These are phyloP conservation scores for Mactromeris polynyma DNA, from an alignment of 2,888 invertebrate species.

Conservation along the genomic window DNA sequence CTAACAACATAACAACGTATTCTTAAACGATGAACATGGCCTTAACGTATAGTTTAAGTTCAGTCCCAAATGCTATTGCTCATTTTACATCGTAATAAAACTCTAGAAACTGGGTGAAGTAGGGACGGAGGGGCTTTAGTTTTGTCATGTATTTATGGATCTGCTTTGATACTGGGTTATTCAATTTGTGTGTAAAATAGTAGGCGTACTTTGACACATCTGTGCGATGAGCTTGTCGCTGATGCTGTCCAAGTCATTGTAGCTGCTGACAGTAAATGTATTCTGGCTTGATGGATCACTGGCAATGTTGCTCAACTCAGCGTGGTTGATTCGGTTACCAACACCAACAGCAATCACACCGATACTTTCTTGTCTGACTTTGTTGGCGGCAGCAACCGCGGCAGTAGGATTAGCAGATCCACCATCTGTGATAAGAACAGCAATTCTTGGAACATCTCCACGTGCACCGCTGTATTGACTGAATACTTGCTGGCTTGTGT, in stretches of 20 bases:
- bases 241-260: slow-evolving; percentile 72
- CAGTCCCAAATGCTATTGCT: too few species aligned
- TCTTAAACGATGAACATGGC: too few species aligned
- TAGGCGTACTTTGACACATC: slow-evolving; percentile 71
- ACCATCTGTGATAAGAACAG: slow-evolving; percentile 76
- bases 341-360: slow-evolving; percentile 77
- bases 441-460: slow-evolving; percentile 75
- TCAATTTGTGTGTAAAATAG: too few species aligned
- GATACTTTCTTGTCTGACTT: slow-evolving; percentile 68
- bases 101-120: too few species aligned
- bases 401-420: slow-evolving; percentile 67
- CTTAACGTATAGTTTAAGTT: too few species aligned
- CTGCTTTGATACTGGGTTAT: too few species aligned
- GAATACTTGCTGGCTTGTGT: slow-evolving; percentile 72
- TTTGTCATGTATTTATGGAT: too few species aligned
- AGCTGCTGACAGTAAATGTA: slow-evolving; percentile 73
- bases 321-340: slow-evolving; percentile 68
- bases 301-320: slow-evolving; percentile 75
- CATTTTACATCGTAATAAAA: too few species aligned
- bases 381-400: slow-evolving; percentile 69
- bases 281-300: slow-evolving; percentile 68
- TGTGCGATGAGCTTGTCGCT: slow-evolving; percentile 71
- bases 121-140: too few species aligned
- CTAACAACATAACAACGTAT: too few species aligned
- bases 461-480: slow-evolving; percentile 72